Conservation (phyloP, 2,888 invertebrate genomes). For the Leptinotarsa juncta region DNA sequence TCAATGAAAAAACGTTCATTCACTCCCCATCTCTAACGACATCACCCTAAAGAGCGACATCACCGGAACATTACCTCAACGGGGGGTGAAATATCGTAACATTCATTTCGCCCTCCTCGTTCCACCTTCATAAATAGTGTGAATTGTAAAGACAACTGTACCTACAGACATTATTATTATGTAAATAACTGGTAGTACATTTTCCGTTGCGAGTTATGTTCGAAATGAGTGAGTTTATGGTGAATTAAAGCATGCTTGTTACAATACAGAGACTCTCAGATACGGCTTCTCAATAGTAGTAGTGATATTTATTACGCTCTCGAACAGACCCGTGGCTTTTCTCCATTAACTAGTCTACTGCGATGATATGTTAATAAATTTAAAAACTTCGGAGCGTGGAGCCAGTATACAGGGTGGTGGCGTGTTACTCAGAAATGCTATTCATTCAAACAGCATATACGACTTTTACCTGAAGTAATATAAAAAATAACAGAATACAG, state of each 20-base stretch:
- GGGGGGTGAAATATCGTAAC: slow-evolving; percentile 10
- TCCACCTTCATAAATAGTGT: slow-evolving; percentile 25
- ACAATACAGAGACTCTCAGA: slow-evolving; percentile 13
- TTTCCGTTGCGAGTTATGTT: slow-evolving; percentile 11
- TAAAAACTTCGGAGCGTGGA: background rate
- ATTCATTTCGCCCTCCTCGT: background rate
- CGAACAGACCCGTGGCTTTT: slow-evolving; percentile 15
- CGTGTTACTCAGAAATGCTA: background rate
- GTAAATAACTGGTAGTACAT: slow-evolving; percentile 27
- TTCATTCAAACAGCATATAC: no score
- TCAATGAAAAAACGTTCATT: background rate
- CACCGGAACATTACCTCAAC: slow-evolving; percentile 1
- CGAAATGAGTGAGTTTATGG: slow-evolving; percentile 18
- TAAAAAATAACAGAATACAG: no score
- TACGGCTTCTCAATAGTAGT: slow-evolving; percentile 13
- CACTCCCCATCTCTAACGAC: background rate
- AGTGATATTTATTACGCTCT: slow-evolving; percentile 18
- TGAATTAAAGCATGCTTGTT: slow-evolving; percentile 18
- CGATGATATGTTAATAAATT: slow-evolving; percentile 21
- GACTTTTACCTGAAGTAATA: no score
- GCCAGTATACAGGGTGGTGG: slow-evolving; percentile 4
- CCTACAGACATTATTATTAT: slow-evolving; percentile 25
- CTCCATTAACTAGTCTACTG: slow-evolving; percentile 9
- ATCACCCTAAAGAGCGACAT: slow-evolving; percentile 15
- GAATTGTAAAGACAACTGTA: slow-evolving; percentile 25